Base-by-base conservation (phyloP, 2,888 invertebrate genomes). In the Helleia helle region DNA sequence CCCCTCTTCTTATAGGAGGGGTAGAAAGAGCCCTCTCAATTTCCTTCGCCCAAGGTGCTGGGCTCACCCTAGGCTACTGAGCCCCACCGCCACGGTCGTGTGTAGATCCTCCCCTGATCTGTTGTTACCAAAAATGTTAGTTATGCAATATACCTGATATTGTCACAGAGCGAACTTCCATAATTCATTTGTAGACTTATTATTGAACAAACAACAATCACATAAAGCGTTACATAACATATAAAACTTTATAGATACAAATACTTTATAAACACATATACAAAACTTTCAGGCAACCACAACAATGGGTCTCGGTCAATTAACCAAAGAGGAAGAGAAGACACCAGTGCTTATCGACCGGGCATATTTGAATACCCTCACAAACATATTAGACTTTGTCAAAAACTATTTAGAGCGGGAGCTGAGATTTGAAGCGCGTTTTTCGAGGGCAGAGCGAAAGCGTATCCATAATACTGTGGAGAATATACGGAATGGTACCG, bases 321-420 rank as follows among this genome's bases (percentile, higher is more conserved):
- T 41, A 30, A 3, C 36, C 13, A 38, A 30, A 22, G 38, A 40
- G 28, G 26, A 26, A 1, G 12, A 11, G 44, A 29, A 18, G 28
- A 34, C 11, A 13, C 34, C 12, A 3, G 17, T 42, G 18, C 31
- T 31, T 30, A 48, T 45, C 4, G 43, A 55, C 2, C 25, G 44
- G 1, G 69, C 65, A 36, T 50, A 52, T 0, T 56, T 54, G 1
- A 72, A 73, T 29, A 45, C 63, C 0, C 48, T 76, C 0, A 41
- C 51, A 0, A 34, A 50, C n/a, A 53, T 76, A 0, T 49, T 63
- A 12, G 65, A 67, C 1, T 77, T 76, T n/a, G 62, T 73, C 0
- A 60, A 56, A 36, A 65, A 73, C 36, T 69, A 74, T 25, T 39
- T 43, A 0, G 58, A 68, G 28, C 34, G 56, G 0, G 67, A 68